phyloP scores from a whole-genome alignment of 1,140 invertebrate species.

The Ceratosolen fusciceps region DNA sequence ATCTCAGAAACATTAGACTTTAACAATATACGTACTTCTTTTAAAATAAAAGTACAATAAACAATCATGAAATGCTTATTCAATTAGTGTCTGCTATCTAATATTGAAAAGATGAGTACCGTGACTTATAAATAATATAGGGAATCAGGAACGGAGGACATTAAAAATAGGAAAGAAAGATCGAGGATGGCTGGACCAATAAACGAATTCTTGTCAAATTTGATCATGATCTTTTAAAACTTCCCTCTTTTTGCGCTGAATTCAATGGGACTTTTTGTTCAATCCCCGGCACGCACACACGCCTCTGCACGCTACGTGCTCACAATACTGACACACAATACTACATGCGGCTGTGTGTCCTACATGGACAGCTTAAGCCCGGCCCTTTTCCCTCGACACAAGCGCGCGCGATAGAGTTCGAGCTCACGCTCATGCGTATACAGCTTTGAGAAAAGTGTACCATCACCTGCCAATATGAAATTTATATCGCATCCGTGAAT shows the following conservation, averaged over 20 bases:
- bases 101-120: not conserved
- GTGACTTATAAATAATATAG: too few relatives aligned
- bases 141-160: not conserved
- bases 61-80: too few relatives aligned
- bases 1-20: too few relatives aligned
- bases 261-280: not conserved
- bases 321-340: too few relatives aligned
- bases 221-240: constrained; percentile 4
- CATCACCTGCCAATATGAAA: not conserved
- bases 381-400: not conserved
- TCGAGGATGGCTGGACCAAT: not conserved
- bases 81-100: not conserved
- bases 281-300: not conserved
- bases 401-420: too few relatives aligned
- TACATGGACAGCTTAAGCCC: not conserved
- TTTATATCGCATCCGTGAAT: constrained; percentile 27
- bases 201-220: not conserved
- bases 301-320: not conserved
- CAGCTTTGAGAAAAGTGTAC: not conserved
- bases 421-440: not conserved
- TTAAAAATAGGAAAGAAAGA: not conserved
- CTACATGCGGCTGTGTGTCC: too few relatives aligned
- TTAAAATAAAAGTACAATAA: too few relatives aligned
- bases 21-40: too few relatives aligned
- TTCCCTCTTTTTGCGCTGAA: not conserved